Evolutionary conservation across 2,113 vertebrate species (phyloP).

Genomic region (Pitta sordida): DNA sequence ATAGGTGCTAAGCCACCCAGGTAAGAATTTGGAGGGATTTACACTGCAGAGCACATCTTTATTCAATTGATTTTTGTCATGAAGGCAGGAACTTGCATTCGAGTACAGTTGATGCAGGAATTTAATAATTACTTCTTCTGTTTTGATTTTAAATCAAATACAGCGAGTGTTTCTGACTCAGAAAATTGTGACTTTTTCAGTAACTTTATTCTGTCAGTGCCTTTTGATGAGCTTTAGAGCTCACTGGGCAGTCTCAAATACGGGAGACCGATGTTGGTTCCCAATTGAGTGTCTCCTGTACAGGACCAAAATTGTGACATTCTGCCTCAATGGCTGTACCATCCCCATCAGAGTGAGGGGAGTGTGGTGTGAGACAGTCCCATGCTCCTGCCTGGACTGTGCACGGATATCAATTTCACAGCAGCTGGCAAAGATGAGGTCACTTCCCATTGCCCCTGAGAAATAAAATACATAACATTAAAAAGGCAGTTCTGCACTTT

Average conservation of each 20-base stretch:
- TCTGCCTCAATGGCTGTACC: background rate
- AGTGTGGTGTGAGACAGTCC: background rate
- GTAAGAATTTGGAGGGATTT: background rate
- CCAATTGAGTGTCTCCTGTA: background rate
- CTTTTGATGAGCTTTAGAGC: background rate
- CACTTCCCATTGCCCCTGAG: background rate
- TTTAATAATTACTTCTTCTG: background rate
- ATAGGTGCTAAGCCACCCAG: background rate
- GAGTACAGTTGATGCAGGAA: background rate
- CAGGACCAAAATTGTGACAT: background rate
- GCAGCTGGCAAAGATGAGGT: constrained; percentile 5
- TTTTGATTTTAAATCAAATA: background rate
- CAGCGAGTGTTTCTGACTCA: background rate
- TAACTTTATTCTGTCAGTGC: background rate
- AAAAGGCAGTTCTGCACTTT: background rate
- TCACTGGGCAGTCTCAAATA: background rate
- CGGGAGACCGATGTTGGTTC: background rate
- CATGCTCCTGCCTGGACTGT: background rate
- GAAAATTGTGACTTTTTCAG: background rate
- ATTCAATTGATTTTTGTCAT: background rate
- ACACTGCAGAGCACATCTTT: background rate
- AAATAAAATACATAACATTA: background rate
- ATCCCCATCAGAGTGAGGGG: background rate
- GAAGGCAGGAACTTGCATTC: background rate
- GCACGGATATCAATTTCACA: background rate